Percentiles rank a stretch among this genome's conserved stretches.
phyloP scores from a whole-genome alignment of 2,888 invertebrate species.

The Caenorhabditis uteleia region DNA sequence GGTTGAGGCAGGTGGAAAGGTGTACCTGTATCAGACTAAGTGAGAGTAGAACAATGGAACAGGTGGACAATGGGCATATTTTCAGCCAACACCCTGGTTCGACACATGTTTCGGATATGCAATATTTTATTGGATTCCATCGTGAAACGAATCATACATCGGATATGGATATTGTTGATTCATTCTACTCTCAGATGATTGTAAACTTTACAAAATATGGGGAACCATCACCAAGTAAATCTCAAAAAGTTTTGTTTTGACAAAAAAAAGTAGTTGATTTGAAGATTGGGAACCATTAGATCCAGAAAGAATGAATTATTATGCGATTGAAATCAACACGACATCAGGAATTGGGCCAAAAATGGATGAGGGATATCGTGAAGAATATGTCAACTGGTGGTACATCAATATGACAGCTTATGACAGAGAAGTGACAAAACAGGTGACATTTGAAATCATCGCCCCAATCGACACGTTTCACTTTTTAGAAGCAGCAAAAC shows the following conservation, averaged over 20 bases:
- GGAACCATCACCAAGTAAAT: constrained; percentile 20
- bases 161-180: constrained; percentile 28
- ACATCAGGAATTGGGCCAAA: constrained; percentile 10
- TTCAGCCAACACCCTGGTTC: constrained; percentile 17
- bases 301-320: constrained; percentile 22
- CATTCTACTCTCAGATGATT: constrained; percentile 17
- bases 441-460: constrained; percentile 12
- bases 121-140: constrained; percentile 29
- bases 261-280: background rate
- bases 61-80: background rate
- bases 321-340: constrained; percentile 19
- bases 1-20: constrained; percentile 11
- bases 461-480: background rate
- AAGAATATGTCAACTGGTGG: constrained; percentile 29
- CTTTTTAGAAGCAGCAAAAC: constrained; percentile 1
- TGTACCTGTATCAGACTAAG: constrained; percentile 22
- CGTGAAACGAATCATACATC: constrained; percentile 13
- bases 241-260: constrained; percentile 2
- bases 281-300: constrained; percentile 23
- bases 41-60: background rate
- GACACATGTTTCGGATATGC: constrained; percentile 23
- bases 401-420: constrained; percentile 30
- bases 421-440: constrained; percentile 25
- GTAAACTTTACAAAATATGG: constrained; percentile 22
- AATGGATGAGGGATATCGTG: constrained; percentile 28